These are phyloP conservation scores for Geodia barretti DNA, from an alignment of 37 sponge, comb jelly and placozoan genomes.

Conservation along the genomic window DNA sequence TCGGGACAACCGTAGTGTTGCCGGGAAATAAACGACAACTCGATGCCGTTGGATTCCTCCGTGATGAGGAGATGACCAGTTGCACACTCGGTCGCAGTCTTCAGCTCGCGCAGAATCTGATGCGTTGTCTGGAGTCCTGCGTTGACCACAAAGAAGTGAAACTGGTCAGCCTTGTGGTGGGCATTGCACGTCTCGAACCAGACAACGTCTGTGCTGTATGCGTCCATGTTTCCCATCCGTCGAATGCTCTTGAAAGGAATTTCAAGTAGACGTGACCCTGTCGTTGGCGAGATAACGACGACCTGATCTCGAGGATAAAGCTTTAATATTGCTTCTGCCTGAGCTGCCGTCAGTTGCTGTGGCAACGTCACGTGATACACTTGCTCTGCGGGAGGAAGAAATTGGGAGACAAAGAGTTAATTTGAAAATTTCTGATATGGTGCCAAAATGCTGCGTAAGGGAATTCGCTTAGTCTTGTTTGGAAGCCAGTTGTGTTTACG, in stretches of 20 bases:
- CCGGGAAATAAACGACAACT: conserved; percentile 48
- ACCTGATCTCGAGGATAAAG: conserved; percentile 20
- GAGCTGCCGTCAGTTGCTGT: conserved; percentile 39
- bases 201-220: conserved; percentile 26
- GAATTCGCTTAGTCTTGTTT: too few relatives aligned
- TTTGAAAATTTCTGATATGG: too few relatives aligned
- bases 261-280: conserved; percentile 24
- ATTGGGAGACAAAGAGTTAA: too few relatives aligned
- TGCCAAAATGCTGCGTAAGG: too few relatives aligned
- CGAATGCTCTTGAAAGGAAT: conserved; percentile 49
- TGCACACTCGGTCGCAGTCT: conserved; percentile 30
- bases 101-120: conserved; percentile 32
- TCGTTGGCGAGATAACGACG: conserved; percentile 39
- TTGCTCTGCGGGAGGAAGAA: conserved; percentile 49
- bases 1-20: conserved; percentile 64
- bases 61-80: conserved; percentile 40
- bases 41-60: conserved; percentile 39
- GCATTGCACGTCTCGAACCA: conserved; percentile 76
- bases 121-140: conserved; percentile 42
- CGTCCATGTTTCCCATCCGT: conserved; percentile 34
- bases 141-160: conserved; percentile 40
- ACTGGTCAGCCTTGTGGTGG: conserved; percentile 11
- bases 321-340: conserved; percentile 66
- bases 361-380: conserved; percentile 76
- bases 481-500: too few relatives aligned